A percentile compares a stretch with the other conserved stretches of the same genome.
Evolutionary conservation across 1,140 invertebrate genomes (phyloP).

Genomic region (Procambarus clarkii): DNA sequence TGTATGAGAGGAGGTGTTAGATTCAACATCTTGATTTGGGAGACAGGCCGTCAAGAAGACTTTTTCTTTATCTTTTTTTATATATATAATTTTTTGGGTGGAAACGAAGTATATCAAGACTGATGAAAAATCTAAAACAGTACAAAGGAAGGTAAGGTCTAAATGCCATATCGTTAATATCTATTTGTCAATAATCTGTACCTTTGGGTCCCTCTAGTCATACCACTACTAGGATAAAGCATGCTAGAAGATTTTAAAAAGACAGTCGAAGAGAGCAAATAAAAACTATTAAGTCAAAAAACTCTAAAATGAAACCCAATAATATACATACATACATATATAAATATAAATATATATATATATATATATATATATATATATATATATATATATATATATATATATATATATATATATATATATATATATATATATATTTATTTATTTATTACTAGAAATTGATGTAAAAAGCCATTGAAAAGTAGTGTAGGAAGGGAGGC

Average conservation of each 20-base stretch:
- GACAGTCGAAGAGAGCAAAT: conserved; percentile 64
- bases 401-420: conserved; percentile 5
- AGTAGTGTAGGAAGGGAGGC: not conserved
- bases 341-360: not conserved
- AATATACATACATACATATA: conserved; percentile 1
- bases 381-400: not conserved
- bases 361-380: not conserved
- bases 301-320: conserved; percentile 10
- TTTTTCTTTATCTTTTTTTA: conserved; percentile 28
- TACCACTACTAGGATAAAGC: conserved; percentile 39
- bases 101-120: conserved; percentile 60
- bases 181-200: conserved; percentile 40
- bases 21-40: conserved; percentile 50
- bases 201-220: conserved; percentile 45
- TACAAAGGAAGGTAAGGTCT: conserved; percentile 55
- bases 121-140: conserved; percentile 58
- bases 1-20: conserved; percentile 63
- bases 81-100: not conserved
- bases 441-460: not conserved
- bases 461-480: not conserved
- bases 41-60: conserved; percentile 65
- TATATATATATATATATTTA: not conserved
- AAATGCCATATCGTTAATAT: conserved; percentile 50
- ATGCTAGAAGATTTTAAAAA: conserved; percentile 39
- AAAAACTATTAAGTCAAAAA: conserved; percentile 61